These are phyloP conservation scores for Neoarius graeffei DNA, from an alignment of 2,113 vertebrate genomes.

Conservation along the genomic window DNA sequence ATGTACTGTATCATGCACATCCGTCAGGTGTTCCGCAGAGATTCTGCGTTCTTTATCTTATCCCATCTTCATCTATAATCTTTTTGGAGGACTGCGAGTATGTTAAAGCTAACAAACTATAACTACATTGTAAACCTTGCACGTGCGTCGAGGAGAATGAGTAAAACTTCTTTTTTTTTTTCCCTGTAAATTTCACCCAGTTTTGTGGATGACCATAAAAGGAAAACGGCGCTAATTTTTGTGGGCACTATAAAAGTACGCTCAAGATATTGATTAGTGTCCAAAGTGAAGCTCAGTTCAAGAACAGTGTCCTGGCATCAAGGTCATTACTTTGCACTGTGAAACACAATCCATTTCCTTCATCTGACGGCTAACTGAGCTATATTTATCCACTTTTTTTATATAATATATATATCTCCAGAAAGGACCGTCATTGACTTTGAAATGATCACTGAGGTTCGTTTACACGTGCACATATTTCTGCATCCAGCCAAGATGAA, in stretches of 20 bases:
- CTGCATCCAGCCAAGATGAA: neutral
- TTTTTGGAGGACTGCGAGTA: neutral
- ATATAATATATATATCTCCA: too few species aligned
- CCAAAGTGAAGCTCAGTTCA: neutral
- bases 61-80: neutral
- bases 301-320: slow-evolving; percentile 28
- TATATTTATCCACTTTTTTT: neutral
- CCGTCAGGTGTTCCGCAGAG: neutral
- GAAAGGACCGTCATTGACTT: neutral
- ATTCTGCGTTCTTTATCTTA: neutral
- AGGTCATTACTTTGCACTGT: slow-evolving; percentile 45
- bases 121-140: neutral
- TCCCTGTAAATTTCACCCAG: neutral
- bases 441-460: too few species aligned
- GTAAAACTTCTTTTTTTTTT: neutral
- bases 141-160: neutral
- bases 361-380: neutral
- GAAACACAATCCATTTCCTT: slow-evolving; percentile 1
- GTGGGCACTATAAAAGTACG: neutral
- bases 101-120: neutral
- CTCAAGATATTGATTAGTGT: slow-evolving; percentile 33
- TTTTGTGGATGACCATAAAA: neutral
- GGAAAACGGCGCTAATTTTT: neutral
- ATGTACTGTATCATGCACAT: too few species aligned
- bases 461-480: neutral